Base-by-base conservation (phyloP, 2,113 vertebrate species). In the Centropristis striata region DNA sequence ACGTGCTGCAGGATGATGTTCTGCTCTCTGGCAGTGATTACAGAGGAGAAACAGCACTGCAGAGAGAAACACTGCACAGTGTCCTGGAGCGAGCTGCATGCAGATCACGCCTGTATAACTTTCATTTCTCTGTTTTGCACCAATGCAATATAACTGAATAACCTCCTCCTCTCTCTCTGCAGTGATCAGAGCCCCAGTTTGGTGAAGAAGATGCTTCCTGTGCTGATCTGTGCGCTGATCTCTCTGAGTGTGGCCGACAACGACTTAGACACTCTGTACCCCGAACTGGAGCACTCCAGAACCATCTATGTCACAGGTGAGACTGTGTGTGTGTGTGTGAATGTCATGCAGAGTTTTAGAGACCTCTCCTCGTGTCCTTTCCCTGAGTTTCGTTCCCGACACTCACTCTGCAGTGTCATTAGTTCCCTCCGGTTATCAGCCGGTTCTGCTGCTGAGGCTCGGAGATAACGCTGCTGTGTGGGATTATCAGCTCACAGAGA, bases 231-330 rank as follows among this genome's bases (percentile, higher is more conserved):
- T 86, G 95, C 96, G 92, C 88, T 98, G 90, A 84, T 98, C 84
- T 96, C 96, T 37, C 69, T 95, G 92, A 96, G 94, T 72, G 92
- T 93, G 85, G 97, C 97, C 84, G 94, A 96, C 71, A 93, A 75
- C 0, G 59, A 76, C 86, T 92, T 94, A 65, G 93, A 96, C 78
- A 71, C 85, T 15, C 95, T 94, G 75, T 95, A 95, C 66, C 95
- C 95, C 47, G 88, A 94, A 18, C 88, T 95, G 91, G 94, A 96
- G 63, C 91, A 93, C 83, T 96, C 96, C 75, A 95, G 95, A 88
- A 97, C 96, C 84, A 95, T 98, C 92, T 97, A 98, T 55, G 94
- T 98, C 82, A 94, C 95, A 95, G 98, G 98, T 99, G 96, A 72
- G 70, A 1, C 0, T 21, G 4, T 4, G 13, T 28, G 4, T 64